These are phyloP conservation scores for Eulemur rubriventer DNA, from an alignment of 2,797 vertebrate genomes.

Conservation along the genomic window DNA sequence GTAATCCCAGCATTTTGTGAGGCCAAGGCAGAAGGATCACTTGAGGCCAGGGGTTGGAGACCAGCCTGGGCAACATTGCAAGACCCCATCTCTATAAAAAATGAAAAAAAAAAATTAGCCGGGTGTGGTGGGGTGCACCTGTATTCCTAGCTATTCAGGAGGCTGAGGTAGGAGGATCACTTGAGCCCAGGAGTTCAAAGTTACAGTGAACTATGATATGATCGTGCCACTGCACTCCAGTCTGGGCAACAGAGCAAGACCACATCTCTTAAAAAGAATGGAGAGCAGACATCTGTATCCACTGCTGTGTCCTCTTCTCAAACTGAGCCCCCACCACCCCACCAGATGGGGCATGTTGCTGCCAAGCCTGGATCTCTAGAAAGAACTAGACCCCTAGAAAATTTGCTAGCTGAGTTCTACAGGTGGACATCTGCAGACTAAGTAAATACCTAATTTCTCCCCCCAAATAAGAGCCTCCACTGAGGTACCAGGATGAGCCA, in stretches of 20 bases:
- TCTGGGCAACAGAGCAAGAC: neutral
- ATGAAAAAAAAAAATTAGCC: neutral
- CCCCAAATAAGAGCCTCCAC: neutral
- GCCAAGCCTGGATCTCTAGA: neutral
- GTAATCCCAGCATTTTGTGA: neutral
- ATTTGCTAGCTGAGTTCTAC: neutral
- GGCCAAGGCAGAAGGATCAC: neutral
- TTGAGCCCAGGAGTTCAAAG: neutral
- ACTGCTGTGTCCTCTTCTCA: neutral
- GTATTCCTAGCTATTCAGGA: too few relatives aligned
- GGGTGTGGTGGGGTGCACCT: too few relatives aligned
- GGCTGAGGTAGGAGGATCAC: neutral
- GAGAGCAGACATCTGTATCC: neutral
- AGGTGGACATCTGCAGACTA: neutral
- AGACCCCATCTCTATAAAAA: neutral
- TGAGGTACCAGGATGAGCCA: neutral
- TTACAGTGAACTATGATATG: neutral
- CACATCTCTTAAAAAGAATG: neutral
- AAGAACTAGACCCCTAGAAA: conserved; percentile 12
- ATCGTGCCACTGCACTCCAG: neutral
- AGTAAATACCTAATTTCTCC: neutral
- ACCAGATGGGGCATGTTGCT: neutral
- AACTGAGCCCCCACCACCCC: neutral
- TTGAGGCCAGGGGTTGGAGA: neutral
- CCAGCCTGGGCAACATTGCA: neutral